These are phyloP conservation scores for Halyomorpha halys DNA, from an alignment of 1,140 invertebrate species.

Conservation along the genomic window DNA sequence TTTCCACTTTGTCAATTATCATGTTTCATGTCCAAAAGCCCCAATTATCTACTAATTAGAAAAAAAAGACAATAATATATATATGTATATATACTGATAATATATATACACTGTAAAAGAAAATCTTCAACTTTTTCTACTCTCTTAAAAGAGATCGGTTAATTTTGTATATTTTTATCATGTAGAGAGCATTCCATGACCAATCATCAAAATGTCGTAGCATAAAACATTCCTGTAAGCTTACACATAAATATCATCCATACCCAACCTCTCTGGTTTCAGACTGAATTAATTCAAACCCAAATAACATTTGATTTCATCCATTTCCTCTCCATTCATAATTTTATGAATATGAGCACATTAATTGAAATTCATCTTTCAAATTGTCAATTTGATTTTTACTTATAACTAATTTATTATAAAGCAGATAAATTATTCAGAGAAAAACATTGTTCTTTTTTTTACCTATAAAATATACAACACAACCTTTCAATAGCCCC, in stretches of 20 bases:
- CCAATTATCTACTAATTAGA: too few species aligned
- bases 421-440: too few species aligned
- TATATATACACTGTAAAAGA: conserved; percentile 24
- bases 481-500: too few species aligned
- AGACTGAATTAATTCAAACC: conserved; percentile 23
- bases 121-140: conserved; percentile 26
- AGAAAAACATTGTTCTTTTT: too few species aligned
- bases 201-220: conserved; percentile 14
- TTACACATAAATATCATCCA: conserved; percentile 10
- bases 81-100: conserved; percentile 26
- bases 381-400: too few species aligned
- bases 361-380: not conserved
- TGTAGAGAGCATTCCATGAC: conserved; percentile 28
- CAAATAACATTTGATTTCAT: conserved; percentile 1
- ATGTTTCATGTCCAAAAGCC: too few species aligned
- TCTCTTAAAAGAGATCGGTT: conserved; percentile 22
- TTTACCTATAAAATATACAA: too few species aligned
- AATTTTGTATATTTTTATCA: conserved; percentile 30
- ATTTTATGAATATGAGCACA: conserved; percentile 1
- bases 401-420: too few species aligned
- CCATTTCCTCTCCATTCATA: not conserved
- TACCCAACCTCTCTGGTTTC: conserved; percentile 26
- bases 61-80: too few species aligned
- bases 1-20: too few species aligned
- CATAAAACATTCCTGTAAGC: not conserved